Evolutionary conservation across 2,888 invertebrate genomes (phyloP).

Genomic region (Sinelater perroti): DNA sequence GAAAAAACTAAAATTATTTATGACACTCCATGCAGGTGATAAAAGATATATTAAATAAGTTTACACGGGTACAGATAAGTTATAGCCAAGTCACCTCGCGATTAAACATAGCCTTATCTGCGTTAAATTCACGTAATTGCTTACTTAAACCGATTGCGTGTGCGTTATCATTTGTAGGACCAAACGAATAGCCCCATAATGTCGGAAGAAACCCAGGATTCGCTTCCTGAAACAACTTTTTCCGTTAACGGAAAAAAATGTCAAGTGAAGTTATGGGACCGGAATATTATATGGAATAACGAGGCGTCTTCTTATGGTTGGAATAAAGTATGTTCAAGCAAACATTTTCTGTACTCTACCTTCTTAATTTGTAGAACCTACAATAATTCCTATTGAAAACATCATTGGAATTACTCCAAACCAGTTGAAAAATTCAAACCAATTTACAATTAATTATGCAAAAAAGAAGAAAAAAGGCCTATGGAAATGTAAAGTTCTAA

Average conservation of each 20-base stretch:
- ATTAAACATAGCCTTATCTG: too few species aligned
- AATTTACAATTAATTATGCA: conserved; percentile 70
- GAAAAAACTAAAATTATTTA: too few species aligned
- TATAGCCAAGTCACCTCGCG: too few species aligned
- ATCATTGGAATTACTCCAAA: conserved; percentile 61
- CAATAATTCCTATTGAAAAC: conserved; percentile 62
- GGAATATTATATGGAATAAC: conserved; percentile 70
- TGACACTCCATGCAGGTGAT: too few species aligned
- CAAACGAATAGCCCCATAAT: conserved; percentile 27
- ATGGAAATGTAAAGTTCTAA: conserved; percentile 67
- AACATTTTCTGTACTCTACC: too few species aligned
- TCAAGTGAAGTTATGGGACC: conserved; percentile 69
- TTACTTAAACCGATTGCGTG: too few species aligned
- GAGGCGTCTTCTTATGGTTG: conserved; percentile 65
- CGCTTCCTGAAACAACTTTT: conserved; percentile 63
- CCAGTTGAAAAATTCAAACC: conserved; percentile 40
- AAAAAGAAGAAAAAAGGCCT: conserved; percentile 65
- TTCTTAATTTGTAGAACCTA: background rate
- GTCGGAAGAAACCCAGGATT: conserved; percentile 50
- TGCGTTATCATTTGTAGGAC: background rate
- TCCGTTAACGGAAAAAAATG: conserved; percentile 68
- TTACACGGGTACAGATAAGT: too few species aligned
- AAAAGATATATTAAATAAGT: too few species aligned
- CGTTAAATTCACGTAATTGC: too few species aligned
- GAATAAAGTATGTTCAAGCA: too few species aligned